phyloP scores from a whole-genome alignment of 1,140 invertebrate genomes.

The Pteromalus puparum region DNA sequence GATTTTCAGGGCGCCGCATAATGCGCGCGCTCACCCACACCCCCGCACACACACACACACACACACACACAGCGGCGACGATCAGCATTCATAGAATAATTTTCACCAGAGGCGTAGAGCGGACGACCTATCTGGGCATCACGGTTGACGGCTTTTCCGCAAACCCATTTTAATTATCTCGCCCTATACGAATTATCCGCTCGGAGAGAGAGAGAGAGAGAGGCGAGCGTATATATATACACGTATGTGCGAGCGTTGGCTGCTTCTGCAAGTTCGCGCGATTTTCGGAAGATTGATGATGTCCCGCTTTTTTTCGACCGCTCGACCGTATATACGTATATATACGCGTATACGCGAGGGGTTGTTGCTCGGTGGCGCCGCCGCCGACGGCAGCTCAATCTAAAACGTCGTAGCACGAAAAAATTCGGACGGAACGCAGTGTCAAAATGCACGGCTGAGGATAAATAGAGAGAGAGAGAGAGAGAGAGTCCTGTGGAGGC shows the following conservation, averaged over 20 bases:
- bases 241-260: not conserved
- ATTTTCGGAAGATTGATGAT: constrained; percentile 52
- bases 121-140: constrained; percentile 63
- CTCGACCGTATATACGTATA: not conserved
- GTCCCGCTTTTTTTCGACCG: constrained; percentile 30
- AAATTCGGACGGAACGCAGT: not conserved
- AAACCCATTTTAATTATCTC: constrained; percentile 69
- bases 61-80: constrained; percentile 31
- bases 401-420: constrained; percentile 4
- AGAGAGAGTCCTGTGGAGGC: not conserved
- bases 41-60: not conserved
- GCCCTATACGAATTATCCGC: constrained; percentile 65
- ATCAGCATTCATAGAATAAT: constrained; percentile 73
- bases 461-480: not conserved
- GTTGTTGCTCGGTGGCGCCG: not conserved
- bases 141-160: constrained; percentile 65
- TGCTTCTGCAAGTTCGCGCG: constrained; percentile 42
- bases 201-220: constrained; percentile 44
- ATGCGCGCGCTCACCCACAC: constrained; percentile 54
- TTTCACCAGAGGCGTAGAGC: constrained; percentile 50
- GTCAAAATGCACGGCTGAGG: not conserved
- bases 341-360: not conserved
- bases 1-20: constrained; percentile 65
- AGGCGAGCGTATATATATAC: not conserved
- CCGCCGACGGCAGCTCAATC: constrained; percentile 5